Percentiles rank a stretch among this genome's conserved stretches.
phyloP scores from a whole-genome alignment of 2,888 invertebrate species.

The Imbricaverruca yamaguchii region DNA sequence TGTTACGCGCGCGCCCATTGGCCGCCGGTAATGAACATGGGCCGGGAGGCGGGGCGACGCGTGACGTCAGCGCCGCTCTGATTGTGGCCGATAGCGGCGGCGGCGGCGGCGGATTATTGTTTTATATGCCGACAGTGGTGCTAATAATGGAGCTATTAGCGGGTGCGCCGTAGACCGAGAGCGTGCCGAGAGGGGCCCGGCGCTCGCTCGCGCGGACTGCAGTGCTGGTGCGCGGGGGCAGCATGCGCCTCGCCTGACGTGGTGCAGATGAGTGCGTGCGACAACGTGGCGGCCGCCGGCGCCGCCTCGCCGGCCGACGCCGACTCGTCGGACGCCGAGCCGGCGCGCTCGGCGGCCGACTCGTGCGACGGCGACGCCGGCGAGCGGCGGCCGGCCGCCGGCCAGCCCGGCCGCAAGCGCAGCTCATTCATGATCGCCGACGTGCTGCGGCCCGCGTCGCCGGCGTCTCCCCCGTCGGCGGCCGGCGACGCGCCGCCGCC shows the following conservation, averaged over 20 bases:
- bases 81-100: not conserved
- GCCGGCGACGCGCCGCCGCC: not conserved
- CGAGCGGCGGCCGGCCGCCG: too few species aligned
- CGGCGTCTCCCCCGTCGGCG: not conserved
- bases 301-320: not conserved
- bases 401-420: not conserved
- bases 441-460: constrained; percentile 8
- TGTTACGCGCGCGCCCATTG: not conserved
- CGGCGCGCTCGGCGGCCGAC: too few species aligned
- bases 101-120: not conserved
- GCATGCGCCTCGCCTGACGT: too few species aligned
- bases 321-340: too few species aligned
- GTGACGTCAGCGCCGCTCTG: not conserved
- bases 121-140: constrained; percentile 18
- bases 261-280: not conserved
- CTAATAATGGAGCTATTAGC: constrained; percentile 18
- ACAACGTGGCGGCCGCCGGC: not conserved
- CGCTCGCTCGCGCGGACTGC: too few species aligned
- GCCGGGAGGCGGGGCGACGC: not conserved
- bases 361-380: too few species aligned
- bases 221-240: too few species aligned
- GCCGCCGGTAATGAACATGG: not conserved
- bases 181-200: not conserved
- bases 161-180: not conserved
- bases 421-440: constrained; percentile 23